Base-by-base conservation (phyloP, 2,888 invertebrate genomes). In the Nomada ruficornis region DNA sequence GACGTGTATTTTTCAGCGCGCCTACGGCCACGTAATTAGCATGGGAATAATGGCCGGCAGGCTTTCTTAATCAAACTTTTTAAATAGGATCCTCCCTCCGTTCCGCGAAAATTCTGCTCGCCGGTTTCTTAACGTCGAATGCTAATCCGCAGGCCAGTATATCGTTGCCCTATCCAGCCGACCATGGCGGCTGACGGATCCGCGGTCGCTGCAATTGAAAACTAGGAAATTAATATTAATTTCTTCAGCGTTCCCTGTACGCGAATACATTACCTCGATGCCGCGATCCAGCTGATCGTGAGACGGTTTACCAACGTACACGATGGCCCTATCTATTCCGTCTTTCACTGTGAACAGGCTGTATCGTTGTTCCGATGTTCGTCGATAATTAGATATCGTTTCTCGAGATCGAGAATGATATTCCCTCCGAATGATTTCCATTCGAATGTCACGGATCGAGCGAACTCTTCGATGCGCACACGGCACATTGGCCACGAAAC, bases 1-100 rank as follows among this genome's bases (percentile, higher is more conserved):
- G 89, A 90, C 90, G 91, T 80, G 82, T 91, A 91, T 91, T 93
- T 91, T 89, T 88, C 87, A 85, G 85, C 79, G 86, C 82, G 86
- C 84, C 83, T 80, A 77, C 83, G 86, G 86, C 84, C 88, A 89
- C 89, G 90, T 92, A 94, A 94, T 94, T 94, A 93, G 91, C 94
- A 94, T 94, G 91, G 93, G 93, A 93, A 94, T 93, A 92, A 93
- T 93, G 82, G 87, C 84, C 73, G 11, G 86, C 60, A 77, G 72
- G 90, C 86, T 91, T 91, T 93, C 92, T 93, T 93, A 94, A 94
- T 93, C 93, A 93, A 94, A 94, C 93, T 94, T 94, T 88, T 94
- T 92, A 93, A 93, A 94, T 93, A 91, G 90, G 90, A 92, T 93
- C 80, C 86, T 59, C 64, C 82, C 92, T 92, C 86, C 86, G 63